Base-by-base conservation (phyloP, 2,888 invertebrate species). In the Pristionchus fissidentatus region DNA sequence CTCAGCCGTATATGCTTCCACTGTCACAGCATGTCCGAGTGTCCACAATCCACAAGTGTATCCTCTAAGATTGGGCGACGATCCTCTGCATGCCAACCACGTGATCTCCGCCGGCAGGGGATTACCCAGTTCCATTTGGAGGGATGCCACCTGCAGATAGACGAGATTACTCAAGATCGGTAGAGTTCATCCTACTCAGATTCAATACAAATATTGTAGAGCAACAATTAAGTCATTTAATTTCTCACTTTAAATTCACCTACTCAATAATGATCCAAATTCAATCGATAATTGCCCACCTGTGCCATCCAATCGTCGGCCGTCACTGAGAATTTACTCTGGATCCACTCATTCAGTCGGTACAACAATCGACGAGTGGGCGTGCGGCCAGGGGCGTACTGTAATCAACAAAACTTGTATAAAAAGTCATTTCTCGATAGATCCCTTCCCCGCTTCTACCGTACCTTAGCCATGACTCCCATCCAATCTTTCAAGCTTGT, bases 31-130 rank as follows among this genome's bases (percentile, higher is more conserved):
- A 92, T 99, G 99, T 92, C 97, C 98, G 88, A 97, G 93, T 22
- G 95, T 95, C 99, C 99, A 99, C 49, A 99, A 94, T 0, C 97
- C 96, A 93, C 98, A 99, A 0, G 97, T 96, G 93, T 96, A 98
- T 29, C 83, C 73, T 43, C 98, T 94, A 88, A 94, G 95, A 85
- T 94, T 94, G 0, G 95, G 93, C 84, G 94, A 94, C 89, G 97
- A 97, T 15, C 97, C 96, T 88, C 94, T 94, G 92, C 98, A 99
- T 2, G 95, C 95, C 52, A 96, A 93, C 95, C 95, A 98, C 1
- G 84, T 85, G 38, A 89, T 84, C 83, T 90, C 87, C 70, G 86
- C 78, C 52, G 91, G 89, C 8, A 92, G 84, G 15, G 92, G 92
- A 73, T 90, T 89, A 26, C 92, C 92, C 49, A 92, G 86, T 13